Evolutionary conservation across 2,113 vertebrate species (phyloP).

Genomic region (Pelecanoides urinatrix): DNA sequence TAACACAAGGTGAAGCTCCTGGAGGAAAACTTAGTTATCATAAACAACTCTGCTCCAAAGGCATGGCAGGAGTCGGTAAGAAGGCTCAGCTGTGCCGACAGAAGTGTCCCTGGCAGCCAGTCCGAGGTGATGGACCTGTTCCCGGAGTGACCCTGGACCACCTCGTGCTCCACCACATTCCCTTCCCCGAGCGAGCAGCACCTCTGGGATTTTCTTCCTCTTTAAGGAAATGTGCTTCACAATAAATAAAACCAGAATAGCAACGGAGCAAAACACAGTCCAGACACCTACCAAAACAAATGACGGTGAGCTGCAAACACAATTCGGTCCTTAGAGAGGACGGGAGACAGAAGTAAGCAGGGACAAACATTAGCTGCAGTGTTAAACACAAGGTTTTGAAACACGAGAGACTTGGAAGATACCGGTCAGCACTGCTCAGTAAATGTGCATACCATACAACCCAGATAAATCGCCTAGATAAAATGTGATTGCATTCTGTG

Average conservation of each 20-base stretch:
- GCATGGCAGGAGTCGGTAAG: rapidly evolving
- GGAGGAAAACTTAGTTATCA: background rate
- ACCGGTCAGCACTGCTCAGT: background rate
- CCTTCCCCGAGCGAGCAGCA: background rate
- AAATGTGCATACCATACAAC: rapidly evolving
- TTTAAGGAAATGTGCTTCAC: background rate
- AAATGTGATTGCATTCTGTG: rapidly evolving
- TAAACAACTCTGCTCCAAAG: background rate
- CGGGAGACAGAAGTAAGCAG: background rate
- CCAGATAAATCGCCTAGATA: rapidly evolving
- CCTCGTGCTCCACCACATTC: background rate
- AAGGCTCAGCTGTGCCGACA: background rate
- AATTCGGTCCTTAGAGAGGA: rapidly evolving
- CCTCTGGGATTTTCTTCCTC: background rate
- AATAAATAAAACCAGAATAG: constrained; percentile 8
- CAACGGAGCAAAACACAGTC: background rate
- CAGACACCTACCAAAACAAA: background rate
- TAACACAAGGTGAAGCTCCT: background rate
- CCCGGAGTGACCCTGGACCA: background rate
- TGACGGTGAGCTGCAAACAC: background rate
- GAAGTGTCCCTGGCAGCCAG: background rate
- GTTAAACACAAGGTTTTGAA: background rate
- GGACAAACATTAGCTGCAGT: background rate
- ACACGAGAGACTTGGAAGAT: background rate
- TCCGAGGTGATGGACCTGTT: background rate